Percentiles rank a stretch among this genome's conserved stretches.
These are phyloP conservation scores for Petromus typicus DNA, from an alignment of 2,113 vertebrate species.

Conservation along the genomic window DNA sequence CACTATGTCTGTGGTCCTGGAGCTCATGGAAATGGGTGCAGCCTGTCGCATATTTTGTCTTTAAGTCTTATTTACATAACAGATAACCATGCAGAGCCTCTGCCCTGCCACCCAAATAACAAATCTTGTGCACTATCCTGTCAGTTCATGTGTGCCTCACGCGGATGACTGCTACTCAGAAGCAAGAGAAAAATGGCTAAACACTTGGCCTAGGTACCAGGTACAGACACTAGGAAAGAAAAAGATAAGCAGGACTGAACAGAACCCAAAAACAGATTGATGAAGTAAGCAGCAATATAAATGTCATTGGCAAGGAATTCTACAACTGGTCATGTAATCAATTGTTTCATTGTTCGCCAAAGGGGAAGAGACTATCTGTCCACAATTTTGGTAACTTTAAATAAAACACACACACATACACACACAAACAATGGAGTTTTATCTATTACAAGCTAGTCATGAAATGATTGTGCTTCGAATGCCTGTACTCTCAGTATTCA, in stretches of 20 bases:
- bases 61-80: background rate
- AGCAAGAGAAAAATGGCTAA: background rate
- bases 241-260: background rate
- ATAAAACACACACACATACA: background rate
- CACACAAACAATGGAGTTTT: background rate
- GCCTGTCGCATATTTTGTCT: background rate
- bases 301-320: background rate
- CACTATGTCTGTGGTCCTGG: background rate
- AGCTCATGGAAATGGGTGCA: background rate
- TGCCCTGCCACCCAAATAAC: background rate
- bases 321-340: background rate
- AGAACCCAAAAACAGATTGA: background rate
- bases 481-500: background rate
- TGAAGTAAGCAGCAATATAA: background rate
- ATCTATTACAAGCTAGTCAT: background rate
- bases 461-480: background rate
- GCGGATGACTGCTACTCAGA: background rate
- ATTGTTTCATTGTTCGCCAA: slow-evolving; percentile 15
- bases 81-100: background rate
- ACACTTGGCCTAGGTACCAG: background rate
- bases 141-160: background rate
- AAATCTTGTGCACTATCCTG: background rate
- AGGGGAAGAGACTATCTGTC: background rate
- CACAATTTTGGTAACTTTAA: background rate
- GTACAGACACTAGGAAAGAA: background rate